These are phyloP conservation scores for Alces alces DNA, from an alignment of 2,113 vertebrate genomes.

Conservation along the genomic window DNA sequence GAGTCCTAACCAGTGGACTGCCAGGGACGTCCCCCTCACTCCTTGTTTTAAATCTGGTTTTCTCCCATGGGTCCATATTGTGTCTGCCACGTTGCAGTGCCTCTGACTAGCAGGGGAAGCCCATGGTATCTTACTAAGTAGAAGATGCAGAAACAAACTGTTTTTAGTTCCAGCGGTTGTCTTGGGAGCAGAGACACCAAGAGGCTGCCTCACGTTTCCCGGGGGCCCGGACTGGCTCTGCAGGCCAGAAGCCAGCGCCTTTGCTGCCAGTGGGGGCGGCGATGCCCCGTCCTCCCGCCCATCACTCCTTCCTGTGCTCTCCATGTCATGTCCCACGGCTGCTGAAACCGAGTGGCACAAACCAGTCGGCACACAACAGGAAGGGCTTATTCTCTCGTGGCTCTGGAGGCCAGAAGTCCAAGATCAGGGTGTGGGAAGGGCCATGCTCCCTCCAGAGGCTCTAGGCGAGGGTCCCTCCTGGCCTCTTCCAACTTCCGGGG, in stretches of 20 bases:
- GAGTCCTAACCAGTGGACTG: neutral
- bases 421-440: neutral
- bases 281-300: accelerated
- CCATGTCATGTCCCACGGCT: neutral
- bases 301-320: neutral
- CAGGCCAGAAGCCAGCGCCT: neutral
- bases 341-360: neutral
- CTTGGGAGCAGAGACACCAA: neutral
- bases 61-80: neutral
- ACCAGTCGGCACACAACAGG: neutral
- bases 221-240: neutral
- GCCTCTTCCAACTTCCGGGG: neutral
- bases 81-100: neutral
- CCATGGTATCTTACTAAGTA: neutral
- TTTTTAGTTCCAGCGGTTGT: neutral
- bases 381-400: neutral
- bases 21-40: neutral
- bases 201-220: neutral
- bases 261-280: neutral
- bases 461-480: neutral
- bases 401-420: neutral
- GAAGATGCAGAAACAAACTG: neutral
- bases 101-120: neutral
- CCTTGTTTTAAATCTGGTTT: neutral
- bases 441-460: neutral